Evolutionary conservation across 1,140 invertebrate species (phyloP).

Genomic region (Lordiphosa collinella): DNA sequence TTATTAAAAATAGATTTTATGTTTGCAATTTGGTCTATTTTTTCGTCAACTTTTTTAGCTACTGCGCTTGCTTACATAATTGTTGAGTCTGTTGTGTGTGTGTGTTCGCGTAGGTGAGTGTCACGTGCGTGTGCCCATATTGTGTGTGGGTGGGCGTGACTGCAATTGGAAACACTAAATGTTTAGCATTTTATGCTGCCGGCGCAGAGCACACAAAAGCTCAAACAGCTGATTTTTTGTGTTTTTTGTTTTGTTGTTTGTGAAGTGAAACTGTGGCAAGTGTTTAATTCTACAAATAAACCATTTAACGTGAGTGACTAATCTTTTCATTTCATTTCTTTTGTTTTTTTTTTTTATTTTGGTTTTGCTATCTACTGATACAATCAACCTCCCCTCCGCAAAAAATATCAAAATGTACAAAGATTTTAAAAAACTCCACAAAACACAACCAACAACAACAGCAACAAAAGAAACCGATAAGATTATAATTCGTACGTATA

Average conservation of each 20-base stretch:
- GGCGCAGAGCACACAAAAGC: background rate
- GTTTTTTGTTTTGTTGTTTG: background rate
- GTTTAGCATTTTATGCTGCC: conserved; percentile 18
- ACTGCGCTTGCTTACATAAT: conserved; percentile 53
- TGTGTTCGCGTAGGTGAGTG: conserved; percentile 10
- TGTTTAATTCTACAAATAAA: conserved; percentile 17
- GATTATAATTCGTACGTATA: background rate
- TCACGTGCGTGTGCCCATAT: conserved; percentile 24
- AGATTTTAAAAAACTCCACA: background rate
- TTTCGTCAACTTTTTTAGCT: conserved; percentile 21
- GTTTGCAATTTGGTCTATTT: background rate
- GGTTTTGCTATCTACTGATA: conserved; percentile 32
- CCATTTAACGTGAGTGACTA: conserved; percentile 19
- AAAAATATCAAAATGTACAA: conserved; percentile 2
- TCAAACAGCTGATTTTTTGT: background rate
- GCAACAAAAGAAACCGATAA: conserved; percentile 3
- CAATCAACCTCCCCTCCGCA: conserved; percentile 23
- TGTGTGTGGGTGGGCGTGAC: conserved; percentile 10
- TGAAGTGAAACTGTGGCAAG: background rate
- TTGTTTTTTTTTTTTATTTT: too few relatives aligned
- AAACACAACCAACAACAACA: background rate
- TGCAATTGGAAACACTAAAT: conserved; percentile 7
- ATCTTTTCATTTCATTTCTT: too few relatives aligned
- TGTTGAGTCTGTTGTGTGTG: conserved; percentile 17
- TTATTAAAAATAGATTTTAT: conserved; percentile 1